Evolutionary conservation across 2,888 invertebrate species (phyloP).

Genomic region (Argyresthia goedartella): DNA sequence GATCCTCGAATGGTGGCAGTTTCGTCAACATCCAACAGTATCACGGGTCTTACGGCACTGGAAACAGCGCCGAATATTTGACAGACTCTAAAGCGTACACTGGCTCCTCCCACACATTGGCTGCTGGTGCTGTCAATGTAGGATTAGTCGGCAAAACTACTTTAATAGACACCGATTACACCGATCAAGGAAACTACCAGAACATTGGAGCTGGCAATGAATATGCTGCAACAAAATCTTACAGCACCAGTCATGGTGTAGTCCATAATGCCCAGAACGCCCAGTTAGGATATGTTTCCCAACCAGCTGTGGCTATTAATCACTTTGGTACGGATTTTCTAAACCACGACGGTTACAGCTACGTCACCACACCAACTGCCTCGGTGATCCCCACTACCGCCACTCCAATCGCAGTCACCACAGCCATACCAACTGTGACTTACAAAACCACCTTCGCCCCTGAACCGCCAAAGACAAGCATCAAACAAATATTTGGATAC

Average conservation of each 20-base stretch:
- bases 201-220: neutral
- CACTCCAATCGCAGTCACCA: slow-evolving; percentile 48
- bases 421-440: slow-evolving; percentile 34
- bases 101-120: slow-evolving; percentile 49
- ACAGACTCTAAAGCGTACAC: slow-evolving; percentile 31
- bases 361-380: slow-evolving; percentile 50
- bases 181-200: slow-evolving; percentile 32
- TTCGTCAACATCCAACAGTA: slow-evolving; percentile 18
- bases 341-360: slow-evolving; percentile 45
- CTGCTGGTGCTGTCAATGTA: slow-evolving; percentile 59
- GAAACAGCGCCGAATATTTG: neutral
- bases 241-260: neutral
- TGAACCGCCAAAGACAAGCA: slow-evolving; percentile 43
- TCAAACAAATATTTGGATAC: slow-evolving; percentile 56
- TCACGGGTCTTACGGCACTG: slow-evolving; percentile 15
- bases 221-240: neutral
- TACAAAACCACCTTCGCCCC: slow-evolving; percentile 51
- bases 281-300: slow-evolving; percentile 36
- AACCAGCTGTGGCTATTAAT: slow-evolving; percentile 48
- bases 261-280: slow-evolving; percentile 21
- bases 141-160: slow-evolving; percentile 62
- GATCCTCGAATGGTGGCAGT: slow-evolving; percentile 3
- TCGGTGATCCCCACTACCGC: slow-evolving; percentile 56
- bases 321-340: slow-evolving; percentile 46
- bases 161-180: slow-evolving; percentile 43